Conservation (phyloP, 23 tunicate species). For the Trididemnum miniatum region DNA sequence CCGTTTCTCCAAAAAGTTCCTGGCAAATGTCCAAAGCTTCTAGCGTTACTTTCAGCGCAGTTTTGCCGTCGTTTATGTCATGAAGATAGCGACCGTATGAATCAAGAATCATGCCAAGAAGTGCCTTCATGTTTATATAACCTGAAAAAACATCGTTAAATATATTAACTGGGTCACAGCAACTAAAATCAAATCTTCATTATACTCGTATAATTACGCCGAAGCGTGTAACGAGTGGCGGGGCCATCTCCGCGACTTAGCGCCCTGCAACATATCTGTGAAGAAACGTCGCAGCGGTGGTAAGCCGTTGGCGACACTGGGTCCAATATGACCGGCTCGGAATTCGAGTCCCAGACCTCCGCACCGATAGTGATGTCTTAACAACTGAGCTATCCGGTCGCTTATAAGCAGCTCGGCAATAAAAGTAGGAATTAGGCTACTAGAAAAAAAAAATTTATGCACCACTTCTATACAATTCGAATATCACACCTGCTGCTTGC, state of each 20-base stretch:
- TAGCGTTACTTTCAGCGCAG: slow-evolving; percentile 47
- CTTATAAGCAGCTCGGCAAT: no score
- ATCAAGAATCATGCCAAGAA: slow-evolving; percentile 90
- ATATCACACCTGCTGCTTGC: no score
- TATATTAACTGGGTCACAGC: background rate
- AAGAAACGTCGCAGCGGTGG: background rate
- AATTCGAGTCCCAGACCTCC: no score
- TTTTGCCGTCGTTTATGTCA: slow-evolving; percentile 13
- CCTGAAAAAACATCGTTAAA: slow-evolving; percentile 5
- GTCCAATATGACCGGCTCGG: no score
- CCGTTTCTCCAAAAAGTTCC: slow-evolving; percentile 62
- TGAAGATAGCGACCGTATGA: slow-evolving; percentile 80
- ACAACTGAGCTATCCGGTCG: no score
- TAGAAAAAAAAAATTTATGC: no score
- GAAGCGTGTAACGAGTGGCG: background rate
- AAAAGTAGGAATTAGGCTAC: no score
- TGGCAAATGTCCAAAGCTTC: slow-evolving; percentile 69
- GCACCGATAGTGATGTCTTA: no score
- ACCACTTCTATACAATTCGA: no score
- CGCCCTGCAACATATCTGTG: background rate
- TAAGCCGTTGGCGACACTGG: background rate
- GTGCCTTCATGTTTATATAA: slow-evolving; percentile 8
- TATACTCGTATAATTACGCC: background rate
- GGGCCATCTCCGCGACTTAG: background rate
- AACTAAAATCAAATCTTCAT: background rate